phyloP scores from a whole-genome alignment of 2,888 invertebrate species.

The Noctua fimbriata region DNA sequence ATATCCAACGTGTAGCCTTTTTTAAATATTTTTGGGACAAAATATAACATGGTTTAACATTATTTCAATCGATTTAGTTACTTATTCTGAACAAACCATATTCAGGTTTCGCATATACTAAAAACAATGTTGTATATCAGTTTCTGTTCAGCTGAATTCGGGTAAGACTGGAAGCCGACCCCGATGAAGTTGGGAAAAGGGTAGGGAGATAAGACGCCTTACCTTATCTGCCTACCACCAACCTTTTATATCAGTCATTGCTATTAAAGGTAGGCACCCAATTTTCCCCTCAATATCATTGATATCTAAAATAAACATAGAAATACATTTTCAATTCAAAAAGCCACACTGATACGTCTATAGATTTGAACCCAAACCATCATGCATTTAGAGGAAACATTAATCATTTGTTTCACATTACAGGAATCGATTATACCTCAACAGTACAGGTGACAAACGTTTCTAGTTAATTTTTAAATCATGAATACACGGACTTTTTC shows the following conservation, averaged over 20 bases:
- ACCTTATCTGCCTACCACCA: no score
- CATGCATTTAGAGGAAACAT: neutral
- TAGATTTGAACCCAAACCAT: neutral
- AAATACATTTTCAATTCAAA: neutral
- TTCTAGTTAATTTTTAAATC: neutral
- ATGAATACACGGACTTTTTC: neutral
- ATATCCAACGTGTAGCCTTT: no score
- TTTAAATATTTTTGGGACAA: no score
- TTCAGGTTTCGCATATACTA: no score
- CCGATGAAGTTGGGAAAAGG: neutral
- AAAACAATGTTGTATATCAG: no score
- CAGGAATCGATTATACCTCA: neutral
- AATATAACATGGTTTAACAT: no score
- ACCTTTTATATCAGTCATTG: no score
- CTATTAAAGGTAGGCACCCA: neutral
- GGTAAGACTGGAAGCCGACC: no score
- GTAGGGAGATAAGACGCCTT: neutral
- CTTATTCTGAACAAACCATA: no score
- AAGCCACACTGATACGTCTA: neutral
- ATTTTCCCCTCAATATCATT: neutral
- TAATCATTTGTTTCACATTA: neutral
- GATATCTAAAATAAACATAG: neutral
- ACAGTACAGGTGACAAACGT: neutral
- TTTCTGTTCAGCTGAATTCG: no score
- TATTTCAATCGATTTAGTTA: no score